phyloP scores from a whole-genome alignment of 2,113 vertebrate genomes.

The Symphodus melops region DNA sequence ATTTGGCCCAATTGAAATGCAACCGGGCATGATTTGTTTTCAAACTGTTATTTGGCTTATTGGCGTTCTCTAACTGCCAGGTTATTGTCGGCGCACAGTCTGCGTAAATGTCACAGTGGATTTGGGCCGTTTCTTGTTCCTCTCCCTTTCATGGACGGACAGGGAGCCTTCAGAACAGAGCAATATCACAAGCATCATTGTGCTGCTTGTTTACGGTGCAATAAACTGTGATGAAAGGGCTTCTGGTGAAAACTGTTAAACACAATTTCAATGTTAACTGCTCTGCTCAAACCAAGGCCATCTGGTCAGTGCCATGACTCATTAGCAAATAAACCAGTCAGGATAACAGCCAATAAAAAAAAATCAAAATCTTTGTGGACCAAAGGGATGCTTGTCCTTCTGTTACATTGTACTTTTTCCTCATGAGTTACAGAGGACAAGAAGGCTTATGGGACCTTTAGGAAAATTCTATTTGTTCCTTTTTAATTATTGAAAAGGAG shows the following conservation, averaged over 20 bases:
- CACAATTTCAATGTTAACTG: constrained; percentile 54
- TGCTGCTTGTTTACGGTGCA: constrained; percentile 45
- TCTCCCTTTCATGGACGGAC: constrained; percentile 16
- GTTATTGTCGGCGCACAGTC: neutral
- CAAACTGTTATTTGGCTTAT: neutral
- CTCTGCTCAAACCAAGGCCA: constrained; percentile 56
- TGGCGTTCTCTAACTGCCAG: neutral
- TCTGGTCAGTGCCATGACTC: constrained; percentile 62
- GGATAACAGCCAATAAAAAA: constrained; percentile 40
- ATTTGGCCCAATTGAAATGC: neutral
- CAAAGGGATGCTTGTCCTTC: constrained; percentile 37
- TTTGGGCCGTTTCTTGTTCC: neutral
- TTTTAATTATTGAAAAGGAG: neutral
- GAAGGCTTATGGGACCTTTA: constrained; percentile 23
- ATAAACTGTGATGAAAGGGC: constrained; percentile 65
- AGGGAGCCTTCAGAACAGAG: constrained; percentile 32
- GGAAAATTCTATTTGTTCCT: neutral
- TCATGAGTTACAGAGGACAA: constrained; percentile 18
- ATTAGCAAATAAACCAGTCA: constrained; percentile 64
- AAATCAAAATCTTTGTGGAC: constrained; percentile 30
- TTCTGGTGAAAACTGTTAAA: constrained; percentile 57
- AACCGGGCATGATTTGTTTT: neutral
- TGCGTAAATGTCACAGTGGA: neutral
- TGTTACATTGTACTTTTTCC: constrained; percentile 33
- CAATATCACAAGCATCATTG: constrained; percentile 39